Percentiles rank a stretch among this genome's conserved stretches.
These are phyloP conservation scores for Pocillopora damicornis DNA, from an alignment of 64 coral and sea anemone species.

Conservation along the genomic window DNA sequence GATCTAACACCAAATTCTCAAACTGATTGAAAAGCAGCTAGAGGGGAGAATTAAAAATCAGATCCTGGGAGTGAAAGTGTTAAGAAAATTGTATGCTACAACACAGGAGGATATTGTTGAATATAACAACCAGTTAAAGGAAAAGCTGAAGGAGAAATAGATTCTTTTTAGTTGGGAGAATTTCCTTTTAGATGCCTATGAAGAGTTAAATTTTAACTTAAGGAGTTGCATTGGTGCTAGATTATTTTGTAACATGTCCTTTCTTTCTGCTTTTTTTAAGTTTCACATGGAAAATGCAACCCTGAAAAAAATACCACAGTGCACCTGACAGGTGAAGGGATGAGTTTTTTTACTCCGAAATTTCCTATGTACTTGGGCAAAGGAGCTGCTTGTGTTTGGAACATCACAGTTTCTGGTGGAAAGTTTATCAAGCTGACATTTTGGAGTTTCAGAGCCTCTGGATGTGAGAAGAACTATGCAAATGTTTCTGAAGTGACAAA, in stretches of 20 bases:
- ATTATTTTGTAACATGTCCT: background rate
- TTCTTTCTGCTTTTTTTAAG: background rate
- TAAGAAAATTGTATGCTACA: no score
- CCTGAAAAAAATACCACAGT: background rate
- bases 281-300: background rate
- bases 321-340: background rate
- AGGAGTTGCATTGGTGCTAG: background rate
- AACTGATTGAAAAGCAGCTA: no score
- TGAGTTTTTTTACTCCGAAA: background rate
- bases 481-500: slow-evolving; percentile 7
- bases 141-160: no score
- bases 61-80: no score
- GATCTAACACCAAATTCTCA: no score
- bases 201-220: background rate
- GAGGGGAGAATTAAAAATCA: no score
- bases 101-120: no score
- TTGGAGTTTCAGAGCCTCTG: background rate
- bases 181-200: no score
- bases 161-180: no score
- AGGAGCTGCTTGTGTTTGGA: background rate
- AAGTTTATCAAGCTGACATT: background rate
- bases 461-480: background rate
- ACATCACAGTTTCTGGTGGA: background rate
- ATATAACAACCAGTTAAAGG: no score
- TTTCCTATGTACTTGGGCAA: background rate